Evolutionary conservation across 2,888 invertebrate species (phyloP).

Genomic region (Calliphora vomitoria): DNA sequence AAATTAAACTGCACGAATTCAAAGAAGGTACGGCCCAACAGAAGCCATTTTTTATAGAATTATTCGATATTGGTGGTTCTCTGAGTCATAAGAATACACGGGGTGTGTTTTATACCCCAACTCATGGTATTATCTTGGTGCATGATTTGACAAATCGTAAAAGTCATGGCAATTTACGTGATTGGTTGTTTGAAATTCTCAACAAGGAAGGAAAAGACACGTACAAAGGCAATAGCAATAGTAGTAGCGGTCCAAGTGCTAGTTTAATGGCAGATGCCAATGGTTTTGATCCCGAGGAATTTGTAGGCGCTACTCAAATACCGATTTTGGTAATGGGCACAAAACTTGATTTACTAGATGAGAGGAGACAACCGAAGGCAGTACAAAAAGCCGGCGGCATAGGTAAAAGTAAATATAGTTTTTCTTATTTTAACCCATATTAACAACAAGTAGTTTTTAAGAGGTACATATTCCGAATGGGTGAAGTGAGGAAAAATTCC

Average conservation of each 20-base stretch:
- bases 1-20: conserved; percentile 97
- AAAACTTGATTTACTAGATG: conserved; percentile 94
- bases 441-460: conserved; percentile 3
- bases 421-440: conserved; percentile 34
- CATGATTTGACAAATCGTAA: conserved; percentile 98
- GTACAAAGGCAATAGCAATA: conserved; percentile 76
- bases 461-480: background rate
- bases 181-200: conserved; percentile 96
- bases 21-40: conserved; percentile 97
- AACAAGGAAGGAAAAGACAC: conserved; percentile 88
- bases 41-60: conserved; percentile 95
- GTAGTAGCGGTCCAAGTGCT: conserved; percentile 67
- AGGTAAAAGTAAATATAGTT: conserved; percentile 78
- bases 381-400: conserved; percentile 83
- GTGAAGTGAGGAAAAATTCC: background rate
- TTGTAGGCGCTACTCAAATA: conserved; percentile 93
- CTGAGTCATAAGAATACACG: conserved; percentile 96
- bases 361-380: conserved; percentile 87
- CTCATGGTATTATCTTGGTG: conserved; percentile 97
- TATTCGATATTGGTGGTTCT: conserved; percentile 99
- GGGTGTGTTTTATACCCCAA: conserved; percentile 96
- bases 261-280: conserved; percentile 62
- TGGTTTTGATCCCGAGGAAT: conserved; percentile 92
- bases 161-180: conserved; percentile 95
- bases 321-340: conserved; percentile 98